phyloP scores from a whole-genome alignment of 1,140 invertebrate genomes.

The Heliconius melpomene region DNA sequence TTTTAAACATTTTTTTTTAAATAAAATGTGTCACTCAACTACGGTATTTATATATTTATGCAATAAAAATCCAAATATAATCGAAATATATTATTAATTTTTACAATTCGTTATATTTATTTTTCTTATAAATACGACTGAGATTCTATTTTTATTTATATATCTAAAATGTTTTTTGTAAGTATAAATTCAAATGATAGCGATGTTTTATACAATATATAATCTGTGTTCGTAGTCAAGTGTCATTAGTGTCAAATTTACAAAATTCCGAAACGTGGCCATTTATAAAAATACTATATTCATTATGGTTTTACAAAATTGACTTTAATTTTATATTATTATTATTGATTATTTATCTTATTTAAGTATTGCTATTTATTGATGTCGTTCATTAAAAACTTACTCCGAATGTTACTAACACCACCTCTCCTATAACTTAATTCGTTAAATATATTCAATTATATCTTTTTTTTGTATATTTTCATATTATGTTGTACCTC shows the following conservation, averaged over 20 bases:
- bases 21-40: not conserved
- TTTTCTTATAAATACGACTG: not conserved
- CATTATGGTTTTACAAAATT: not conserved
- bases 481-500: not conserved
- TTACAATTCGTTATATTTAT: not conserved
- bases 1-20: too few species aligned
- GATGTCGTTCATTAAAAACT: not conserved
- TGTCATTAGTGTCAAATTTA: slow-evolving; percentile 1
- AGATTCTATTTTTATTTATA: not conserved
- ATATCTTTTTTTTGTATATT: not conserved
- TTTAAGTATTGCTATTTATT: not conserved
- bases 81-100: not conserved
- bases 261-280: not conserved
- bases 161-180: not conserved
- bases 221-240: not conserved
- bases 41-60: not conserved
- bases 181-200: not conserved
- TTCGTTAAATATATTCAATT: not conserved
- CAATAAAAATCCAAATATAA: not conserved
- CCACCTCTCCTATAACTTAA: not conserved
- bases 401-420: slow-evolving; percentile 75
- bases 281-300: slow-evolving; percentile 11
- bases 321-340: slow-evolving; percentile 5
- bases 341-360: not conserved
- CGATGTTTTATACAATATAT: not conserved